Evolutionary conservation across 2,113 vertebrate species (phyloP).

Genomic region (Ciconia stormi): DNA sequence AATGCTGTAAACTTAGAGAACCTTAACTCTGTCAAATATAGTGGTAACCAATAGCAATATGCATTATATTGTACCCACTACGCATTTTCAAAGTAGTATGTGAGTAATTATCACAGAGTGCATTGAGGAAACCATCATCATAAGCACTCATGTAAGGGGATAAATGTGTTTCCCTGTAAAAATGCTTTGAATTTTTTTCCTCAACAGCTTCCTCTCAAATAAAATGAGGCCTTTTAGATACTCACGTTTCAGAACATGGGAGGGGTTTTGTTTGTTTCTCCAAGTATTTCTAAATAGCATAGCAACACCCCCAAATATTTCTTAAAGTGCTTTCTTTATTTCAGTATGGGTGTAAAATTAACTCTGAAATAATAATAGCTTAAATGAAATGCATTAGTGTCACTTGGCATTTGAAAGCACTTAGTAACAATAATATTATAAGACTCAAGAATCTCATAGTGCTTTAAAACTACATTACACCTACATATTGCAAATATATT

Average conservation of each 20-base stretch:
- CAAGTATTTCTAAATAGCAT: neutral
- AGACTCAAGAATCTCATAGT: neutral
- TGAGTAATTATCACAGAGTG: neutral
- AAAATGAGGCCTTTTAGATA: neutral
- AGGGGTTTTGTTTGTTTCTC: neutral
- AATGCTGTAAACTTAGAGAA: neutral
- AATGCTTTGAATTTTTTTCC: neutral
- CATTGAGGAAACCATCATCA: neutral
- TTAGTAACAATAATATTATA: slow-evolving; percentile 7
- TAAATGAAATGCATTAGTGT: neutral
- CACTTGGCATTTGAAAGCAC: slow-evolving; percentile 37
- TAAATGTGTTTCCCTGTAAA: neutral
- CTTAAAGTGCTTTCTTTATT: neutral
- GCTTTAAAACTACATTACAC: neutral
- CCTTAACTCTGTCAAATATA: neutral
- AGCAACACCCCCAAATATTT: neutral
- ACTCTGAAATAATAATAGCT: slow-evolving; percentile 46
- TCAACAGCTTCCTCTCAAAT: neutral
- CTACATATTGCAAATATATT: neutral
- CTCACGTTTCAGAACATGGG: neutral
- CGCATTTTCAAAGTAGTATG: neutral
- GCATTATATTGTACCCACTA: neutral
- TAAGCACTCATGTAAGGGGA: neutral
- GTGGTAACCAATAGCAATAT: neutral
- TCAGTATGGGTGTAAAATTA: slow-evolving; percentile 57